Evolutionary conservation across 2,113 vertebrate genomes (phyloP), one percentile per base, ranked within the genome.

Genomic region (Clarias batrachus): DNA sequence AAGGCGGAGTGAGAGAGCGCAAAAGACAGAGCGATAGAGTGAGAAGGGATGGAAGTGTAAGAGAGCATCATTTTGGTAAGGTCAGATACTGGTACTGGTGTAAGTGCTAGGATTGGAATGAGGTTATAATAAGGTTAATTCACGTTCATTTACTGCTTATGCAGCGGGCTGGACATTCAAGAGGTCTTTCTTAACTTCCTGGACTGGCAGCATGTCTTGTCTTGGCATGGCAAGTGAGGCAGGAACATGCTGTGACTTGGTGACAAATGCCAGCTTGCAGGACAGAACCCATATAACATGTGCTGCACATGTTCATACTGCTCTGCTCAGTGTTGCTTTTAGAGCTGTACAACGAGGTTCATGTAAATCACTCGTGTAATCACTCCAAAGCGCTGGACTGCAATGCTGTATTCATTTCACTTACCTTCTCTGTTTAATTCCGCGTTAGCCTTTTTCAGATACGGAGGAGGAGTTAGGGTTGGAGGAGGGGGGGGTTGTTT

Each of bases 91-190:
- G 56, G 27, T 71, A 63, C 57, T 88, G 66, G 83, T 63, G 62
- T 76, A 82, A 87, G 33, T 85, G 81, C 33, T 88, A 48, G 77
- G 77, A 48, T 71, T 77, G 71, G 84, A 90, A 68, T 13, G 88
- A 66, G 86, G n/a, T 84, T 73, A 59, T 85, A 90, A 83, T 19
- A 89, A 66, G 84, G 25, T 86, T 73, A 65, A 37, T 85, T 52
- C 41, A 74, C 59, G 84, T 87, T 88, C 86, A 84, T 91, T 27
- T 91, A 89, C 41, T 76, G 83, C 70, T 77, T 17, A 89, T 77
- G 73, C 41, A 76, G 80, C 86, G 78, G 82, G 79, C 21, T 83
- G 21, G 83, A 80, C 86, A 76, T 82, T 80, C 77, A 85, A 82
- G 60, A 88, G 60, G 70, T 59, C 41, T 70, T 33, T 41, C 56